Base-by-base conservation (phyloP, 2,888 invertebrate species). In the Machimus atricapillus region DNA sequence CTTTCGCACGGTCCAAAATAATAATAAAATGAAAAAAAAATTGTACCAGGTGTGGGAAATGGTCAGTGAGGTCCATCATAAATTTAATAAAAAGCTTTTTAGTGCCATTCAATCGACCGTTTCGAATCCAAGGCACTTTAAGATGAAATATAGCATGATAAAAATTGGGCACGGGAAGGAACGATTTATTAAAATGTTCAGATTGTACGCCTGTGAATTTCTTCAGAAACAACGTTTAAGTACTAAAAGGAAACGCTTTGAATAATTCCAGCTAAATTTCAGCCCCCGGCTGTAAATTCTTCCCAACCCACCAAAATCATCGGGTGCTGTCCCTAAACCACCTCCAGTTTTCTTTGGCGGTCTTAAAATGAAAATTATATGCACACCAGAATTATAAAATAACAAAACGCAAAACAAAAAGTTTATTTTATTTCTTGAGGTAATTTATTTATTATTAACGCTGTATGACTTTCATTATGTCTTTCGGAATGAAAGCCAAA, bases 371-470 rank as follows among this genome's bases (percentile, higher is more conserved):
- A 52, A 31, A 83, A 37, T 40, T 66, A 34, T 83, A 73, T 40
- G 66, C 83, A 66, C 83, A 14, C 66, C 19, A 19, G 23, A 83
- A 83, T 83, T 83, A 83, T 83, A 40, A 83, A 83, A 83, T 23
- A 83, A 83, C 83, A 83, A 85, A 27, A 79, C 40, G 14, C 12
- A 23, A 73, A 85, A 85, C 43, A 77, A 76, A 85, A 76, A 89
- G 89, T 89, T 89, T 89, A 89, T 89, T 89, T 89, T 89, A 89
- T 89, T 89, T 89, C 89, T 89, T 89, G 88, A 87, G 88, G 89
- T 89, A 89, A 89, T 89, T 89, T 89, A 89, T 89, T 88, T 88
- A 89, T 89, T 89, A 89, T 89, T 89, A 89, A 89, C 89, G 89
- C 88, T 89, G 89, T 89, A 89, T 89, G 89, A 89, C 89, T 89